These are phyloP conservation scores for Thalassophryne amazonica DNA, from an alignment of 2,797 vertebrate genomes.

Conservation along the genomic window DNA sequence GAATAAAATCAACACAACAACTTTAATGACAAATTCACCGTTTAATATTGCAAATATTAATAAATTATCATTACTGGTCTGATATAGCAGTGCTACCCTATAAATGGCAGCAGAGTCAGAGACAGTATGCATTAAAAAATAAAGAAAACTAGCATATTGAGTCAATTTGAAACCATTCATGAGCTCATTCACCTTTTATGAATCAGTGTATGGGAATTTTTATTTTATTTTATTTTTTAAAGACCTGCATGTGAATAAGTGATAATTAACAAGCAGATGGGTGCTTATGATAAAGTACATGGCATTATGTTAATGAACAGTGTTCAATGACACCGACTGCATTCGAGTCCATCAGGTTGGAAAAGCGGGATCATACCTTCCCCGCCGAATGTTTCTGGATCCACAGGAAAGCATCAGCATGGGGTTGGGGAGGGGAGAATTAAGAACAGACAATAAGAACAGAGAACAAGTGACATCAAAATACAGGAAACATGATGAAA, in stretches of 20 bases:
- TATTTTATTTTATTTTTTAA: too few species aligned
- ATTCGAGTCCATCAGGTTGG: constrained; percentile 69
- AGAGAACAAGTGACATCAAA: constrained; percentile 5
- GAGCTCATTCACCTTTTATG: neutral
- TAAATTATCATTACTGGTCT: constrained; percentile 35
- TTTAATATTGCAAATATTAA: constrained; percentile 46
- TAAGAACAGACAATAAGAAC: neutral
- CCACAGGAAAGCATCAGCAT: constrained; percentile 2
- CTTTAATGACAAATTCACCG: neutral
- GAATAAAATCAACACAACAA: neutral
- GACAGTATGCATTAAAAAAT: constrained; percentile 20
- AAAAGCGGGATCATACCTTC: constrained; percentile 90
- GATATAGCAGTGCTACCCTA: constrained; percentile 10
- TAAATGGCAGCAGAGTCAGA: constrained; percentile 13
- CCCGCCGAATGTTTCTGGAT: constrained; percentile 93
- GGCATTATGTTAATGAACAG: constrained; percentile 6
- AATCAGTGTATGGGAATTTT: too few species aligned
- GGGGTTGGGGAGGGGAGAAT: neutral
- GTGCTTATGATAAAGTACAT: constrained; percentile 35
- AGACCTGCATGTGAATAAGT: too few species aligned
- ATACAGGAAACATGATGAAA: neutral
- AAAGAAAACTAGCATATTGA: neutral
- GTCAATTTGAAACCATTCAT: neutral
- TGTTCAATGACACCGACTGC: neutral
- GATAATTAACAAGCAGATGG: neutral